Evolutionary conservation across 30 jellyfish, hydroid and myxozoan species (phyloP), one percentile per base, ranked within the genome.

Genomic region (Cassiopea xamachana): DNA sequence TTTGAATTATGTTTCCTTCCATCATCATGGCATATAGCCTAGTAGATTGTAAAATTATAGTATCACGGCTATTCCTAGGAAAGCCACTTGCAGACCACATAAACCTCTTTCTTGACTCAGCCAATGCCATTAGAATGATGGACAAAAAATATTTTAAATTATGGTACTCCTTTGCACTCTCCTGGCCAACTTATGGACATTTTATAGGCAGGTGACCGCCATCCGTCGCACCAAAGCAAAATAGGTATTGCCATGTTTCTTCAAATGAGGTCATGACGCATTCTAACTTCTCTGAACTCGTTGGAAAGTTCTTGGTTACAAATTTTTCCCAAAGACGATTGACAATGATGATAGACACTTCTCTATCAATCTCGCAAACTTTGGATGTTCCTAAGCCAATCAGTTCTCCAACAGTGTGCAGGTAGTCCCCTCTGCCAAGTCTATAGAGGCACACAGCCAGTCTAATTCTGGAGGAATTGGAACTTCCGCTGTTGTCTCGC

Each of bases 401-500:
- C 81, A 80, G 59, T 50, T 80, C 46, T 13, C 49, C 79, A 47
- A 80, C 43, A 1, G 91, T 82, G 27, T 82, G 67, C 4, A 60
- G 62, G 59, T 59, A 82, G 64, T 82, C 91, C 7, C 91, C 91
- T 83, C 91, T 61, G 71, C 5, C 83, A 7, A 82, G 68, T 46
- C 91, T 61, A 83, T 82, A 82, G 68, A 82, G 91, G 69, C 91
- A 59, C 10, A 82, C 75, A 14, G 80, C 91, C 44, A 82, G 91
- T 60, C 91, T 8, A 1, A 5, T 46, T 64, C 43, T 86, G 2
- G 85, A 69, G 91, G 62, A 82, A 82, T 67, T 44, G 86, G 91
- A 16, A 59, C 86, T 68, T 82, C 91, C 1, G 77, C 46, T 14
- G 62, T 73, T 2, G 60, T 27, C 83, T 82, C 83, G 39, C 86